Evolutionary conservation across 2,113 vertebrate genomes (phyloP), one percentile per base, ranked within the genome.

Genomic region (Sceloporus undulatus): DNA sequence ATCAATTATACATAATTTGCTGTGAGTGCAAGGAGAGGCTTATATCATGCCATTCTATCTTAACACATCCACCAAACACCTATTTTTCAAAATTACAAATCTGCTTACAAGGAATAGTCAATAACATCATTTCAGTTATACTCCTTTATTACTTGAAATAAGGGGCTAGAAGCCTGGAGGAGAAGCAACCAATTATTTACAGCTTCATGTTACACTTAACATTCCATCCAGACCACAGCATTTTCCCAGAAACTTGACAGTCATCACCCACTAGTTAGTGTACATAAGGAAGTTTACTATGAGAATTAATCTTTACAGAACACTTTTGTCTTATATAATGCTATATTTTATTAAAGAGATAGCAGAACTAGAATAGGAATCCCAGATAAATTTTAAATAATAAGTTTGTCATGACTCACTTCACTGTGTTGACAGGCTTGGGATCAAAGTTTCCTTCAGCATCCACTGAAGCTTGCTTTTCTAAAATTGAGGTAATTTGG

Each of bases 391-490:
- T 65, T 71, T 84, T 10, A 19, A 81, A 78, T 40, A 25, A 4
- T 52, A 21, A n/a, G 3, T 85, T 42, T 87, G 54, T 11, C 38
- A 71, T 25, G 71, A 97, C 98, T 98, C 92, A 99, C 99, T 99
- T 98, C 93, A 96, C 91, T 82, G 98, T 99, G 94, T 93, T 98
- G 96, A 99, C 97, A 79, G 99, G 98, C 94, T 98, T 99, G 87
- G 99, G 99, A 95, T 99, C 98, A 96, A 99, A 99, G 96, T 99
- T 99, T 92, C 99, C 99, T 84, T 99, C 98, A 70, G 97, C 95
- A 84, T 99, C 98, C 85, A 99, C 95, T 29, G 98, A 98, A 85
- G 97, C 93, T 73, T 98, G 98, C 71, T 99, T 99, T 94, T 99
- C 99, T 94, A 98, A 89, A 0, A 97, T 95, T 68, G 97, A 96